phyloP scores from a whole-genome alignment of 2,888 invertebrate species.

The Synergus gifuensis region DNA sequence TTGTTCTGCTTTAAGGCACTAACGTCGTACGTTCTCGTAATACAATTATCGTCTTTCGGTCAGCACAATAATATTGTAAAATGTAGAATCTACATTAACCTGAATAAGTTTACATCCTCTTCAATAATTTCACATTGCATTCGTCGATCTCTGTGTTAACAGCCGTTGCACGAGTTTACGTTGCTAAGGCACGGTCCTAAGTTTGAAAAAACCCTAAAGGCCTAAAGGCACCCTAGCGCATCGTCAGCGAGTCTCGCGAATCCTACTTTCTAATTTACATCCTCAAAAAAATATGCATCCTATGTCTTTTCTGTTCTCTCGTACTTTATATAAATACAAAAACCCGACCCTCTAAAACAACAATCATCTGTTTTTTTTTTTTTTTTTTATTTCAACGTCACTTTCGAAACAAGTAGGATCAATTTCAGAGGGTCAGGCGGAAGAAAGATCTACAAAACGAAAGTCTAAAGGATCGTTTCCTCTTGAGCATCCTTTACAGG shows the following conservation, averaged over 20 bases:
- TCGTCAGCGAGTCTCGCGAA: constrained; percentile 46
- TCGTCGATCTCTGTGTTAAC: constrained; percentile 40
- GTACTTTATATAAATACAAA: constrained; percentile 8
- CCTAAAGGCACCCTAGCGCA: constrained; percentile 71
- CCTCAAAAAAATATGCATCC: constrained; percentile 56
- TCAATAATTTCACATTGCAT: constrained; percentile 2
- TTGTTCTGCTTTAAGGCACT: constrained; percentile 49
- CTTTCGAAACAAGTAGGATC: neutral
- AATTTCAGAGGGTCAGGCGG: constrained; percentile 23
- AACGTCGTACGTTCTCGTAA: constrained; percentile 43
- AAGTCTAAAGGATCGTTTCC: constrained; percentile 40
- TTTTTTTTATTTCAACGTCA: neutral
- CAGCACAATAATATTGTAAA: constrained; percentile 24
- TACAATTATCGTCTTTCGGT: constrained; percentile 33
- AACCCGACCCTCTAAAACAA: neutral
- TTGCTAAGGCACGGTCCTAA: constrained; percentile 75
- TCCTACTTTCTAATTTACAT: constrained; percentile 53
- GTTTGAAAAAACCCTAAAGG: constrained; percentile 59
- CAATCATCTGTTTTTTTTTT: neutral
- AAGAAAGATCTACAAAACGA: constrained; percentile 42
- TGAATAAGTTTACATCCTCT: constrained; percentile 26
- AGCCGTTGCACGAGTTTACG: constrained; percentile 40
- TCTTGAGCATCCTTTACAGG: constrained; percentile 57
- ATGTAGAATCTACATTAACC: constrained; percentile 11
- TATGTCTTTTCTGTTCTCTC: constrained; percentile 48